Conservation (phyloP, 2,797 vertebrate species). For the Mus caroli region DNA sequence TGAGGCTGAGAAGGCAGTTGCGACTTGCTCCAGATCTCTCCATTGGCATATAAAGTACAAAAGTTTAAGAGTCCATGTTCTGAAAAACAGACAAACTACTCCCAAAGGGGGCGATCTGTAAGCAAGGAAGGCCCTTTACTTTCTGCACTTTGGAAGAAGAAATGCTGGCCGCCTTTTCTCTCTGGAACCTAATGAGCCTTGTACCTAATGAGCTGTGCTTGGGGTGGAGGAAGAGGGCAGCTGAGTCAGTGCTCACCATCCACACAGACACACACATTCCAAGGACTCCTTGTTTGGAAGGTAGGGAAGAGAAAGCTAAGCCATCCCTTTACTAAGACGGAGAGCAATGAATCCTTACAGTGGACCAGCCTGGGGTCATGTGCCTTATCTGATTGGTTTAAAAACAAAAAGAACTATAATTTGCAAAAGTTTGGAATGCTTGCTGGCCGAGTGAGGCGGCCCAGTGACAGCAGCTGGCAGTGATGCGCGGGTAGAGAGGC, state of each 20-base stretch:
- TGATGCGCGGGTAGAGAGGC: not conserved
- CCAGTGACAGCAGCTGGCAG: not conserved
- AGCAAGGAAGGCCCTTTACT: not conserved
- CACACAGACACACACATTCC: not conserved
- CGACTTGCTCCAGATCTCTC: not conserved
- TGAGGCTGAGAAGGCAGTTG: not conserved
- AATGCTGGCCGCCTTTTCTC: not conserved
- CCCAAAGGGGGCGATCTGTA: not conserved
- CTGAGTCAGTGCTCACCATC: not conserved
- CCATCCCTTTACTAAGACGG: not conserved
- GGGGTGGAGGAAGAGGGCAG: not conserved
- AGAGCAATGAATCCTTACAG: not conserved
- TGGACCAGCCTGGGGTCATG: not conserved
- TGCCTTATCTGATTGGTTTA: not conserved
- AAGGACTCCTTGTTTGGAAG: conserved; percentile 13
- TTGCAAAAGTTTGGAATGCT: not conserved
- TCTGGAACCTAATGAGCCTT: not conserved
- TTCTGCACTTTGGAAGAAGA: conserved; percentile 7
- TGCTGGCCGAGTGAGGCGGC: not conserved
- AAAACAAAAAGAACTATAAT: not conserved
- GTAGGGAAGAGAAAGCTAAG: not conserved
- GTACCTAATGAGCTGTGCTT: conserved; percentile 1
- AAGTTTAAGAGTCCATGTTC: not conserved
- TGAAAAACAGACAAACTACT: not conserved
- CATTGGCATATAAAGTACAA: fast-evolving